Percentiles rank a stretch among this genome's conserved stretches.
These are phyloP conservation scores for Pocillopora meandrina DNA, from an alignment of 92 coral and sea anemone species.

Conservation along the genomic window DNA sequence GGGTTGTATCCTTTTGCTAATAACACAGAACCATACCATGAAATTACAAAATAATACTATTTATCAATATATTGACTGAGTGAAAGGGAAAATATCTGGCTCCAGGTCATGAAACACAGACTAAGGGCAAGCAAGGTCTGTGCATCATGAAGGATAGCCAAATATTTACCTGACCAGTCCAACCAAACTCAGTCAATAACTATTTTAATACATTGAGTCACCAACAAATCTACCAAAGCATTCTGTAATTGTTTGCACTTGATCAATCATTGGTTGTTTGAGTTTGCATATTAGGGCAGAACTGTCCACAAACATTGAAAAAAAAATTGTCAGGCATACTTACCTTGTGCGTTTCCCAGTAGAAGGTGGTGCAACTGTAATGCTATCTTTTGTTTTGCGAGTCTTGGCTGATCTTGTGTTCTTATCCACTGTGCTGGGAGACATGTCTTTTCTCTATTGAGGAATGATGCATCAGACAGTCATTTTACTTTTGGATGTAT, in stretches of 20 bases:
- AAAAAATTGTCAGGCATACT: background rate
- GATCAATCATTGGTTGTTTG: too few species aligned
- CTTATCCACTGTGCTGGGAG: constrained; percentile 25
- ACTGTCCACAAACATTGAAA: background rate
- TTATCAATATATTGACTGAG: background rate
- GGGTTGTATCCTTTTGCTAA: constrained; percentile 32
- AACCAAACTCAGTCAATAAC: too few species aligned
- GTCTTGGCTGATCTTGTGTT: constrained; percentile 24
- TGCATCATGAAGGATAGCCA: too few species aligned
- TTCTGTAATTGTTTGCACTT: too few species aligned
- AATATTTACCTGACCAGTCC: too few species aligned
- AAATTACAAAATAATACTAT: background rate
- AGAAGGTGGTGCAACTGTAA: constrained; percentile 11
- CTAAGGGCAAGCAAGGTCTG: too few species aligned
- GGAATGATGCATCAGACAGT: background rate
- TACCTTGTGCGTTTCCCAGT: constrained; percentile 43
- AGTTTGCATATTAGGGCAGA: too few species aligned
- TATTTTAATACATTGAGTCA: too few species aligned
- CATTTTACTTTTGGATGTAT: background rate
- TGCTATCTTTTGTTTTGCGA: constrained; percentile 38
- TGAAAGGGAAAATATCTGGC: background rate
- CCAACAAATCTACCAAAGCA: too few species aligned
- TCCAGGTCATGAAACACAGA: too few species aligned
- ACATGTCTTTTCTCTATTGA: constrained; percentile 31
- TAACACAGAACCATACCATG: background rate